Percentiles rank a stretch among this genome's conserved stretches.
Evolutionary conservation across 2,797 vertebrate genomes (phyloP).

Genomic region (Eulemur mongoz): DNA sequence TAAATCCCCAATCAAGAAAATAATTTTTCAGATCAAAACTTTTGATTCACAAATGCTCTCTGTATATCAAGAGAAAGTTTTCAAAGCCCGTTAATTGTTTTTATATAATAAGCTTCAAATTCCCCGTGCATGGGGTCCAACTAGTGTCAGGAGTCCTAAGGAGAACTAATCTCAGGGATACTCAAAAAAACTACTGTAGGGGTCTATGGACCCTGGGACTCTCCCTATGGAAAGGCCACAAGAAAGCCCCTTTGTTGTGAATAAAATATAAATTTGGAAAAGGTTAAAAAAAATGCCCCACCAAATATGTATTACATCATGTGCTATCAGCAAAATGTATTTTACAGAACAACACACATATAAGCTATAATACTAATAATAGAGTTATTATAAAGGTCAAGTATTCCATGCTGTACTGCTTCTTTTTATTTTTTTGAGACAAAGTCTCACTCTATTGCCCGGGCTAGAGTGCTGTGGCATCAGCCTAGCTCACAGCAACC

Average conservation of each 20-base stretch:
- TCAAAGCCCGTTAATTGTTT: not conserved
- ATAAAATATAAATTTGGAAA: conserved; percentile 12
- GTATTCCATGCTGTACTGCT: not conserved
- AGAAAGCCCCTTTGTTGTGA: not conserved
- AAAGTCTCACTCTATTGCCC: no score
- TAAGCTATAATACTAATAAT: not conserved
- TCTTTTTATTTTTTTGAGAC: not conserved
- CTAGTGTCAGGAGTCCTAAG: not conserved
- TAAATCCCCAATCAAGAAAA: conserved; percentile 20
- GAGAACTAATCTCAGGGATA: not conserved
- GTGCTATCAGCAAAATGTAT: not conserved
- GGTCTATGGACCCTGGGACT: not conserved
- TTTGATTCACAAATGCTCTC: not conserved
- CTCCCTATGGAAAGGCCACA: not conserved
- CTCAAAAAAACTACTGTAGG: not conserved
- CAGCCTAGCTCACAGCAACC: no score
- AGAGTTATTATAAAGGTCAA: not conserved
- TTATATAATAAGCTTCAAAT: not conserved
- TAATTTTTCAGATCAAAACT: not conserved
- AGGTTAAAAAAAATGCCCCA: not conserved
- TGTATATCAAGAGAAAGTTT: not conserved
- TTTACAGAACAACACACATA: not conserved
- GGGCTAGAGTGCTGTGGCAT: no score
- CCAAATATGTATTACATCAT: not conserved
- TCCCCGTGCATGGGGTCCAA: not conserved